phyloP scores from a whole-genome alignment of 2,888 invertebrate species.

The Balanococcus diminutus region DNA sequence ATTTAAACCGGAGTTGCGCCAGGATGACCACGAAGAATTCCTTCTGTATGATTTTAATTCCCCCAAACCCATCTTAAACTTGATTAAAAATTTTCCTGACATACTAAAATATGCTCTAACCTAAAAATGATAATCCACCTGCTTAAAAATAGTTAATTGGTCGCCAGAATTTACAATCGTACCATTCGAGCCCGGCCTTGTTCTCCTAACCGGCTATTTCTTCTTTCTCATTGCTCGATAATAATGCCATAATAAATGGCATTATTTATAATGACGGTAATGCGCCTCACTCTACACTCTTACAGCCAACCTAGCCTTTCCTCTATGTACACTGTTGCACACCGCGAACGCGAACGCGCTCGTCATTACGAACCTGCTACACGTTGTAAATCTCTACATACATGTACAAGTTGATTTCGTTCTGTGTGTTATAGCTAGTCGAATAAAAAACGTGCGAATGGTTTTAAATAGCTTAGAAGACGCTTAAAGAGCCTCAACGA shows the following conservation, averaged over 20 bases:
- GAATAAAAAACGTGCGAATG: slow-evolving; percentile 34
- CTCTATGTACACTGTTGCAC: not conserved
- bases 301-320: not conserved
- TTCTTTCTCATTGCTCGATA: not conserved
- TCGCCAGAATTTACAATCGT: too few species aligned
- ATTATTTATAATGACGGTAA: slow-evolving; percentile 45
- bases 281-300: not conserved
- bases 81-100: not conserved
- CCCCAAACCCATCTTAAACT: too few species aligned
- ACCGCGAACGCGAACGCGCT: not conserved
- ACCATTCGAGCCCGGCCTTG: not conserved
- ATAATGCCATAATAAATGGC: slow-evolving; percentile 41
- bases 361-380: slow-evolving; percentile 31
- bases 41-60: too few species aligned
- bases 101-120: slow-evolving; percentile 23
- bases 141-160: slow-evolving; percentile 20
- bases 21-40: too few species aligned
- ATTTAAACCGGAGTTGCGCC: too few species aligned
- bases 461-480: slow-evolving; percentile 16
- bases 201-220: not conserved
- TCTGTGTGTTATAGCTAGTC: not conserved
- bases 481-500: not conserved
- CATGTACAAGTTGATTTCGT: slow-evolving; percentile 2
- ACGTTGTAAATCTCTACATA: slow-evolving; percentile 21
- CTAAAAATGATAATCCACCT: not conserved